phyloP scores from a whole-genome alignment of 2,888 invertebrate genomes.

The Sphaeridia pumilis region DNA sequence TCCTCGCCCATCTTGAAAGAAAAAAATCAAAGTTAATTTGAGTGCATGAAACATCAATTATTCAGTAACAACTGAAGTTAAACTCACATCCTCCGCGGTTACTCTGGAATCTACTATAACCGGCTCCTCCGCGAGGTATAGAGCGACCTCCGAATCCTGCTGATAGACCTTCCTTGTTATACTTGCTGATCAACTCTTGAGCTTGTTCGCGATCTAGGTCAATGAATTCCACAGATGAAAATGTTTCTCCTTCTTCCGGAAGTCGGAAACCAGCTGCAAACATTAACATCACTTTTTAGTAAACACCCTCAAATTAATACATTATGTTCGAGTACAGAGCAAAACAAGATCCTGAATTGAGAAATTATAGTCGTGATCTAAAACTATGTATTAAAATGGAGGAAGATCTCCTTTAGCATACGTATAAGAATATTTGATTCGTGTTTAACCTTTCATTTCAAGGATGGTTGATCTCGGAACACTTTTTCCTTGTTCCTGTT shows the following conservation, averaged over 20 bases:
- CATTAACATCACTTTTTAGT: too few species aligned
- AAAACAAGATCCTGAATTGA: too few species aligned
- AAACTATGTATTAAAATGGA: too few species aligned
- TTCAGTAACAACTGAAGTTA: too few species aligned
- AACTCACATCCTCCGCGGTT: constrained; percentile 16
- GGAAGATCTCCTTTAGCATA: too few species aligned
- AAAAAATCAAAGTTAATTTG: too few species aligned
- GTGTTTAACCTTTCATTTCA: constrained; percentile 85
- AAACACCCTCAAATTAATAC: too few species aligned
- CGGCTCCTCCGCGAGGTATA: constrained; percentile 18
- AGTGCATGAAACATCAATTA: too few species aligned
- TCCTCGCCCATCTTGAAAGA: neutral
- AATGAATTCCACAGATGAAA: constrained; percentile 66
- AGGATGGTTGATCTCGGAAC: constrained; percentile 83
- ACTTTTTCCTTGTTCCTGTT: constrained; percentile 79
- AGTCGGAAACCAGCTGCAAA: constrained; percentile 73
- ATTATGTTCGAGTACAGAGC: too few species aligned
- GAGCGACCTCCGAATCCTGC: constrained; percentile 43
- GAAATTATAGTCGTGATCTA: too few species aligned
- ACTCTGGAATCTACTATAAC: constrained; percentile 11
- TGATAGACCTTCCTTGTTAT: constrained; percentile 67
- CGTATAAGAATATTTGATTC: too few species aligned
- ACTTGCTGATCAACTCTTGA: constrained; percentile 61
- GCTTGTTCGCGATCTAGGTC: constrained; percentile 67
- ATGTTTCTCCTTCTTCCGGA: constrained; percentile 65